These are phyloP conservation scores for Xiphophorus hellerii DNA, from an alignment of 2,113 vertebrate genomes.

Conservation along the genomic window DNA sequence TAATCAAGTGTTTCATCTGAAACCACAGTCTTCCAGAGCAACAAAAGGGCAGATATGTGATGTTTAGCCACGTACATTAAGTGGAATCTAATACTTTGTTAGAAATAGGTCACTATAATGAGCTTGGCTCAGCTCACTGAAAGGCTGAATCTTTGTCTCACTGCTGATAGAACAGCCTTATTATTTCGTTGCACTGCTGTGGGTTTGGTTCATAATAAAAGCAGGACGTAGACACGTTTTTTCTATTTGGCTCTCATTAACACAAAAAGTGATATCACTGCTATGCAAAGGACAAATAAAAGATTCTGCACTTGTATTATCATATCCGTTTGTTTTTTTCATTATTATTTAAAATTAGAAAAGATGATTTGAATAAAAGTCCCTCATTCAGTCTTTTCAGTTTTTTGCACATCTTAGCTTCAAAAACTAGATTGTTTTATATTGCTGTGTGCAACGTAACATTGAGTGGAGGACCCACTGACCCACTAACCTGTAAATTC, in stretches of 20 bases:
- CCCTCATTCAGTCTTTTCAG: too few species aligned
- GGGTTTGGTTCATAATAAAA: constrained; percentile 2
- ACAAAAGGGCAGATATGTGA: not conserved
- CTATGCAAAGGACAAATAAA: not conserved
- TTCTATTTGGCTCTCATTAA: not conserved
- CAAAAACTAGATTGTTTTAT: not conserved
- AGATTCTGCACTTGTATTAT: too few species aligned
- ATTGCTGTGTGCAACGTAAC: not conserved
- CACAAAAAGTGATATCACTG: not conserved
- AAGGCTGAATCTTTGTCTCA: not conserved
- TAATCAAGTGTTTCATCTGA: not conserved
- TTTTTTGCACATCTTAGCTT: not conserved
- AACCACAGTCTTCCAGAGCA: not conserved
- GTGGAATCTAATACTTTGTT: not conserved
- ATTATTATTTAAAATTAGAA: not conserved
- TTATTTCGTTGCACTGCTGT: constrained; percentile 16
- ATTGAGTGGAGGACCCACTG: constrained; percentile 17
- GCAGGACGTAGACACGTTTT: not conserved
- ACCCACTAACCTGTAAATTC: constrained; percentile 32
- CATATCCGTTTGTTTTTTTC: not conserved
- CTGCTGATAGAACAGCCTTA: not conserved
- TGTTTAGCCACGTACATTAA: not conserved
- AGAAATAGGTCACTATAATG: constrained; percentile 26
- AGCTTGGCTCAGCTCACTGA: not conserved
- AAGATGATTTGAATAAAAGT: not conserved